These are phyloP conservation scores for Drosophila buzzatii DNA, from an alignment of 2,888 invertebrate genomes.

Conservation along the genomic window DNA sequence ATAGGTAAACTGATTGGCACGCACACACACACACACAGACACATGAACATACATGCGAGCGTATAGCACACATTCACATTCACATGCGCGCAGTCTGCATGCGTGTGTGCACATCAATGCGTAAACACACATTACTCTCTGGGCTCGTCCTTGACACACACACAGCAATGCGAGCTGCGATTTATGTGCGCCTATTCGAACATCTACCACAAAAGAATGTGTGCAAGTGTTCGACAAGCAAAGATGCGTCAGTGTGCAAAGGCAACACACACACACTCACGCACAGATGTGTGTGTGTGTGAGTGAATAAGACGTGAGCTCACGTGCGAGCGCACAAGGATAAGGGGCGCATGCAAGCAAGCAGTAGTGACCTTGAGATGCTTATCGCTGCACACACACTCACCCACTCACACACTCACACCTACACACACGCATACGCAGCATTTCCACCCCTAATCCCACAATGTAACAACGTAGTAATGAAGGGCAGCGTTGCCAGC, in stretches of 20 bases:
- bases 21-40: neutral
- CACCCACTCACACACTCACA: neutral
- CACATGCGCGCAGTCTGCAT: conserved; percentile 7
- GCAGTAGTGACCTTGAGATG: conserved; percentile 60
- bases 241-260: conserved; percentile 51
- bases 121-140: conserved; percentile 29
- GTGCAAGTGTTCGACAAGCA: conserved; percentile 72
- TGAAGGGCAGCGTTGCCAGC: conserved; percentile 24
- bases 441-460: conserved; percentile 45
- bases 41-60: neutral
- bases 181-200: conserved; percentile 74
- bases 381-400: conserved; percentile 19
- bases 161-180: conserved; percentile 26
- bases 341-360: conserved; percentile 31
- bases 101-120: conserved; percentile 35
- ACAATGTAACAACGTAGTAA: conserved; percentile 83
- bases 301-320: conserved; percentile 11
- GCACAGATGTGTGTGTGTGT: neutral
- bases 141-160: conserved; percentile 1
- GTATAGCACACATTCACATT: conserved; percentile 7
- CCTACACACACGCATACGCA: neutral
- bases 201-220: conserved; percentile 83
- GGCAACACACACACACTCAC: conserved; percentile 8
- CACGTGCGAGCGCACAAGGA: conserved; percentile 37
- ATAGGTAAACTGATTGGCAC: conserved; percentile 1